Conservation (phyloP, 1,140 invertebrate species). For the Heliconius hermathena region DNA sequence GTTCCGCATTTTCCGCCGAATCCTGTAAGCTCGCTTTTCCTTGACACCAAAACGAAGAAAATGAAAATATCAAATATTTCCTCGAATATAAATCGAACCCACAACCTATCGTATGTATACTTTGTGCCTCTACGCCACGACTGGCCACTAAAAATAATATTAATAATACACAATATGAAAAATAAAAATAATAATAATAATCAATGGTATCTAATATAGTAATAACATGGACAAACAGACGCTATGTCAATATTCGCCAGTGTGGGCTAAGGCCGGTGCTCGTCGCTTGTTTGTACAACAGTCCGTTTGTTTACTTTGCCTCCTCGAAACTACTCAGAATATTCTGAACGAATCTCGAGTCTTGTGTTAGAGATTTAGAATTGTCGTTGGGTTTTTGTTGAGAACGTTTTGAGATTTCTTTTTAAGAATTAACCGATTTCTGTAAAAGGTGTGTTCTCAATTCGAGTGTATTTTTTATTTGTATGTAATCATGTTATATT, state of each 20-base stretch:
- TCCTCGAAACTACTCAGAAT: constrained; percentile 70
- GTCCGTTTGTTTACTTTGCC: constrained; percentile 71
- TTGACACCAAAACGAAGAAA: too few relatives aligned
- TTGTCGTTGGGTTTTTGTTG: constrained; percentile 24
- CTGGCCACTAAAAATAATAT: not conserved
- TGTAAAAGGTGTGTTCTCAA: too few relatives aligned
- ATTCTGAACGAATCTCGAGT: constrained; percentile 62
- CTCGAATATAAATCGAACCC: too few relatives aligned
- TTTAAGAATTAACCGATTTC: too few relatives aligned
- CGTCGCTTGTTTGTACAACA: constrained; percentile 66
- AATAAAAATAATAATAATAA: constrained; percentile 3
- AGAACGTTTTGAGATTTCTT: not conserved
- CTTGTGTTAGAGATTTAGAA: constrained; percentile 18
- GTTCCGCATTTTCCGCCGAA: too few relatives aligned
- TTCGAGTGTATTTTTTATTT: too few relatives aligned
- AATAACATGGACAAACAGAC: constrained; percentile 67
- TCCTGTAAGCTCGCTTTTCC: too few relatives aligned
- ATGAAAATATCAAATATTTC: too few relatives aligned
- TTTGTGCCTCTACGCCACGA: too few relatives aligned
- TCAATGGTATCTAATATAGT: constrained; percentile 50
- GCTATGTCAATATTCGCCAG: constrained; percentile 61
- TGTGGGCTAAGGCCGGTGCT: constrained; percentile 58
- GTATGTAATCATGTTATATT: too few relatives aligned
- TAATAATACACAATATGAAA: not conserved
- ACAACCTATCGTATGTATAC: too few relatives aligned